A percentile compares a stretch with the other conserved stretches of the same genome.
Conservation (phyloP, 2,797 vertebrate genomes). For the Scolopax rusticola region DNA sequence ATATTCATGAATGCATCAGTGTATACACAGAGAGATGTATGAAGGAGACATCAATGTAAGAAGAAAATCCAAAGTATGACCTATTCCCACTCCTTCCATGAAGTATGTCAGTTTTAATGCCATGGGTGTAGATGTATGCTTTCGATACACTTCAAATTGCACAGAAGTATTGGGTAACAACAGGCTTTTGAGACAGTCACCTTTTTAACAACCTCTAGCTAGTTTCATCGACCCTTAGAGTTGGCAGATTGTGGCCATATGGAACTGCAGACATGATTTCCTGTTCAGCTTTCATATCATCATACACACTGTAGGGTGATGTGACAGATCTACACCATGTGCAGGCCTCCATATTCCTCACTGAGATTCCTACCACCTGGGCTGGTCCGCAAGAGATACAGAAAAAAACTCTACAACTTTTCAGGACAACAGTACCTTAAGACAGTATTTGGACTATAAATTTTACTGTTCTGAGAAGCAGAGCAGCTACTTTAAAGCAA, state of each 20-base stretch:
- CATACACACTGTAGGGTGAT: neutral
- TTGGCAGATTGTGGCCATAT: slow-evolving; percentile 40
- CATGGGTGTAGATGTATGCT: neutral
- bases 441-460: neutral
- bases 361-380: neutral
- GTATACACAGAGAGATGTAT: slow-evolving; percentile 17
- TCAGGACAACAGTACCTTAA: neutral
- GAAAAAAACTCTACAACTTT: neutral
- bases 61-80: slow-evolving; percentile 41
- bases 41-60: neutral
- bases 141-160: neutral
- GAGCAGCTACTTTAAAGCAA: neutral
- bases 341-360: neutral
- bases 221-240: neutral
- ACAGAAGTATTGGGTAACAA: neutral
- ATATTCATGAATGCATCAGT: slow-evolving; percentile 63
- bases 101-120: neutral
- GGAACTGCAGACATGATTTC: slow-evolving; percentile 18
- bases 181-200: neutral
- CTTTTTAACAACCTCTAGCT: neutral
- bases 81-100: neutral
- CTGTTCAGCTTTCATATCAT: neutral
- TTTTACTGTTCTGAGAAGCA: neutral
- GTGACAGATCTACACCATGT: neutral
- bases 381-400: neutral